Evolutionary conservation across 37 sponge, comb jelly and placozoan genomes (phyloP).

Genomic region (Oopsacas minuta): DNA sequence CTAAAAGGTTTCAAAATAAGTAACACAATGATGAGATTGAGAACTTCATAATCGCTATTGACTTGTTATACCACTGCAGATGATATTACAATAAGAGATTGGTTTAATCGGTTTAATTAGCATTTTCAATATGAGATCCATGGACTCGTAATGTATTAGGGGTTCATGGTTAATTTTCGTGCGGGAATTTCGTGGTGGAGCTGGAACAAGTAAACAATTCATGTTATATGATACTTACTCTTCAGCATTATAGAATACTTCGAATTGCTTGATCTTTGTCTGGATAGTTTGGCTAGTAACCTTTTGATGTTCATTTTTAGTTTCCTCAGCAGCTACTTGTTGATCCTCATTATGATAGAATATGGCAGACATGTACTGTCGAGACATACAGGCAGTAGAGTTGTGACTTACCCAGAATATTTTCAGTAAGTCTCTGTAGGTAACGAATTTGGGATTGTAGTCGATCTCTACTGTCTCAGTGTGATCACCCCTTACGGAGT

Average conservation of each 20-base stretch:
- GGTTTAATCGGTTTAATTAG: too few species aligned
- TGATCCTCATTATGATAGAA: constrained; percentile 78
- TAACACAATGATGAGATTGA: too few species aligned
- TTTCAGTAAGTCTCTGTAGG: constrained; percentile 58
- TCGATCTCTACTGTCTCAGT: constrained; percentile 80
- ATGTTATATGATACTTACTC: constrained; percentile 63
- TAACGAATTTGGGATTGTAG: constrained; percentile 50
- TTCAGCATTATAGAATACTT: constrained; percentile 80
- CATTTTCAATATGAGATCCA: too few species aligned
- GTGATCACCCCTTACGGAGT: constrained; percentile 81
- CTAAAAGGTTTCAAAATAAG: too few species aligned
- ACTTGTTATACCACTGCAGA: too few species aligned
- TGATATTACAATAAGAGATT: too few species aligned
- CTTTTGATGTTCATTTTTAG: constrained; percentile 63
- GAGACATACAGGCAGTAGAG: constrained; percentile 59
- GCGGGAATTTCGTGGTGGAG: too few species aligned
- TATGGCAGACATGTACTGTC: constrained; percentile 97
- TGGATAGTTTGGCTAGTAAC: constrained; percentile 36
- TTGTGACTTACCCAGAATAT: constrained; percentile 83
- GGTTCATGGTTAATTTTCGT: too few species aligned
- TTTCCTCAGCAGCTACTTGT: constrained; percentile 54
- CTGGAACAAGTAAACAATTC: too few species aligned
- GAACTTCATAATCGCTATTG: too few species aligned
- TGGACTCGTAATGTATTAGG: too few species aligned
- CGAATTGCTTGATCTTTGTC: constrained; percentile 51